Conservation (phyloP, 2,797 vertebrate species). For the Eleutherodactylus coqui region DNA sequence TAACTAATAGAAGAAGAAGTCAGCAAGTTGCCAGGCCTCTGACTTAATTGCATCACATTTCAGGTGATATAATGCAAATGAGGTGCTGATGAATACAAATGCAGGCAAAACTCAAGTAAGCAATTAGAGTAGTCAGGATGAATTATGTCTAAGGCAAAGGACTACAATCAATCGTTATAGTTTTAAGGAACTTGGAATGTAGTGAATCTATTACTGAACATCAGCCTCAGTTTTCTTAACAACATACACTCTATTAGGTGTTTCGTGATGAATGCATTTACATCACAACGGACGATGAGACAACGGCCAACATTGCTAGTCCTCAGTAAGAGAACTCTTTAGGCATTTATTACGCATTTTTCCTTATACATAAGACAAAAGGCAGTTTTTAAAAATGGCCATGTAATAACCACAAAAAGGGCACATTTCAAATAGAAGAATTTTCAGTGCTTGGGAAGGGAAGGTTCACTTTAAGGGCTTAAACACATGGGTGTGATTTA, state of each 20-base stretch:
- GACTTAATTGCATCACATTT: slow-evolving; percentile 8
- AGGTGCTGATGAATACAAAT: slow-evolving; percentile 43
- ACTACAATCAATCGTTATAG: slow-evolving; percentile 22
- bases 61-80: slow-evolving; percentile 50
- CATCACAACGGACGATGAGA: neutral
- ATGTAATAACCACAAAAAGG: no score
- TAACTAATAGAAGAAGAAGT: neutral
- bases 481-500: no score
- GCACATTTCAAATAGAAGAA: no score
- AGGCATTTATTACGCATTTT: no score
- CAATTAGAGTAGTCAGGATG: slow-evolving; percentile 39
- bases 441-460: no score
- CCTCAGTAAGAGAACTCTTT: no score
- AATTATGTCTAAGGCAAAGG: slow-evolving; percentile 33
- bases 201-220: neutral
- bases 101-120: slow-evolving; percentile 43
- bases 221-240: neutral
- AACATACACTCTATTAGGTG: neutral
- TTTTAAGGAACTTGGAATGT: slow-evolving; percentile 24
- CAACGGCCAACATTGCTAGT: no score
- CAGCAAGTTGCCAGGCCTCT: neutral
- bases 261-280: slow-evolving; percentile 12
- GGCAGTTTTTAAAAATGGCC: no score
- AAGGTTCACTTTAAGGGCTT: no score
- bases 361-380: no score